Percentiles rank a stretch among this genome's conserved stretches.
phyloP scores from a whole-genome alignment of 2,797 vertebrate genomes.

The Melopsittacus undulatus region DNA sequence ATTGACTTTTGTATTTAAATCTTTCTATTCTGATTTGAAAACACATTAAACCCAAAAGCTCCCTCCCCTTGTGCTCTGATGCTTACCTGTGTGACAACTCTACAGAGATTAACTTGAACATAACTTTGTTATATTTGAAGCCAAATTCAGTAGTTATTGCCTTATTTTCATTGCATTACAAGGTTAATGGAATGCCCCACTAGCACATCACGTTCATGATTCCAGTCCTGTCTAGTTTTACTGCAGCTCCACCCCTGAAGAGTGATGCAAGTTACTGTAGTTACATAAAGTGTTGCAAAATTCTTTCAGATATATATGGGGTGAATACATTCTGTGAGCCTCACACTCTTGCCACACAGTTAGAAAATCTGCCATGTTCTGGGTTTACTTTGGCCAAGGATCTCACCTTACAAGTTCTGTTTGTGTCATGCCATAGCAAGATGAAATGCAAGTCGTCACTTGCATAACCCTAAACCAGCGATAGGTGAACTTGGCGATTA shows the following conservation, averaged over 20 bases:
- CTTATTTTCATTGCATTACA: background rate
- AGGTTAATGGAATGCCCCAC: background rate
- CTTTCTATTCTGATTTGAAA: background rate
- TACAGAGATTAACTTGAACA: background rate
- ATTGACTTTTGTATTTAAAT: background rate
- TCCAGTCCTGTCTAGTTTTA: background rate
- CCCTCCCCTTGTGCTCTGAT: background rate
- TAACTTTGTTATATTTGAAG: background rate
- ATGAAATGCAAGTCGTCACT: background rate
- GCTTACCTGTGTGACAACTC: background rate
- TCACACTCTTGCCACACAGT: accelerated
- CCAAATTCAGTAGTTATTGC: background rate
- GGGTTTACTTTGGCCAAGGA: background rate
- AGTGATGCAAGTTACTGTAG: background rate
- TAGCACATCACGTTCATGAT: background rate
- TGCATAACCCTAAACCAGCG: background rate
- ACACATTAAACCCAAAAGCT: background rate
- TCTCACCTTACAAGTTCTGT: background rate
- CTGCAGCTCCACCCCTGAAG: background rate
- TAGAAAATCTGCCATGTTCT: background rate
- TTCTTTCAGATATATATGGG: background rate
- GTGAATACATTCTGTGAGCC: background rate
- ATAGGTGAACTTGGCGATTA: background rate
- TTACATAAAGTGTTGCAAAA: conserved; percentile 14
- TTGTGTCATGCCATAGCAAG: background rate